These are phyloP conservation scores for Genyomyrus donnyi DNA, from an alignment of 2,113 vertebrate species.

Conservation along the genomic window DNA sequence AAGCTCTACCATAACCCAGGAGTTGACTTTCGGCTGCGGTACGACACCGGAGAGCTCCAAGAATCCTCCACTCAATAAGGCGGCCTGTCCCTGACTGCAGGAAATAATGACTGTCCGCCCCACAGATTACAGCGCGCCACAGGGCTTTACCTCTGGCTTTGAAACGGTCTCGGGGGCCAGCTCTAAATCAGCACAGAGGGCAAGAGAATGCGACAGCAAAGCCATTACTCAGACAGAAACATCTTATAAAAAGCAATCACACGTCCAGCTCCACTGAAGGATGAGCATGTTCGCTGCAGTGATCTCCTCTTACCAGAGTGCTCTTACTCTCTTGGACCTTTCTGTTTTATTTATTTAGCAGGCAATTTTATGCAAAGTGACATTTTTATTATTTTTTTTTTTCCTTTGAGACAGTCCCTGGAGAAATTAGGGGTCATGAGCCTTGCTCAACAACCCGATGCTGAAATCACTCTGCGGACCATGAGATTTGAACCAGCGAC, in stretches of 20 bases:
- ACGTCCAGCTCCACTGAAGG: not conserved
- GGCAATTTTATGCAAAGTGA: not conserved
- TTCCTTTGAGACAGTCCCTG: not conserved
- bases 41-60: not conserved
- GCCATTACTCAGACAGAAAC: not conserved
- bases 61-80: not conserved
- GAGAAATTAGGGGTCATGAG: not conserved
- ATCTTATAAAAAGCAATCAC: not conserved
- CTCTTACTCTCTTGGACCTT: not conserved
- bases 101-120: constrained; percentile 1
- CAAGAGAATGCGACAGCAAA: not conserved
- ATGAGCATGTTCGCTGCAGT: not conserved
- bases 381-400: not conserved
- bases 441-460: not conserved
- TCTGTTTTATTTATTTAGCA: not conserved
- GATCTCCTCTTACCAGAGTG: not conserved
- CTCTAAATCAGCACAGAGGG: not conserved
- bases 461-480: not conserved
- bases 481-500: not conserved
- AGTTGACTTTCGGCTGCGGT: not conserved
- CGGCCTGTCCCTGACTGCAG: not conserved
- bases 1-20: not conserved
- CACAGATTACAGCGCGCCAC: not conserved
- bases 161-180: not conserved
- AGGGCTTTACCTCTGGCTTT: not conserved